These are phyloP conservation scores for Andrena fulva DNA, from an alignment of 2,888 invertebrate species.

Conservation along the genomic window DNA sequence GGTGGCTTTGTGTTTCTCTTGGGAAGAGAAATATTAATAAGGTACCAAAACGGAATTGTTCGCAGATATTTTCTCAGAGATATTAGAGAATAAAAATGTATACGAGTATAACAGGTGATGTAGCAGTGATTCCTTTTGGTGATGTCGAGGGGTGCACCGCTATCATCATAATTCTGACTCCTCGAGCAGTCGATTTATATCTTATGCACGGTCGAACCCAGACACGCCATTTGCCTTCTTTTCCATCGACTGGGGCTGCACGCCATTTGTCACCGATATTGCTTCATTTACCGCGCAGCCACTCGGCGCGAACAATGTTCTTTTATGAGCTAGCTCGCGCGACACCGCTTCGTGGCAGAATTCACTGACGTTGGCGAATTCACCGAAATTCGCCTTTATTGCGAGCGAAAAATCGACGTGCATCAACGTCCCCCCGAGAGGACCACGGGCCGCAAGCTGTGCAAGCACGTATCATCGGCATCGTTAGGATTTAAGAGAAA, in stretches of 20 bases:
- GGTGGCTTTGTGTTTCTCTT: constrained; percentile 6
- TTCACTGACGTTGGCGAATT: constrained; percentile 13
- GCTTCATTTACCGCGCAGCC: constrained; percentile 36
- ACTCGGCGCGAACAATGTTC: constrained; percentile 24
- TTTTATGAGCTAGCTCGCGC: constrained; percentile 27
- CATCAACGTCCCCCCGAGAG: constrained; percentile 12
- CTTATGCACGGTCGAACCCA: constrained; percentile 3
- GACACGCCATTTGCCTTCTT: constrained; percentile 18
- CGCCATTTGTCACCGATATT: constrained; percentile 51
- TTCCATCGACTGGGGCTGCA: background rate
- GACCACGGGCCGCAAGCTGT: constrained; percentile 5
- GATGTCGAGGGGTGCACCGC: background rate
- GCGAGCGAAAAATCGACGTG: constrained; percentile 11
- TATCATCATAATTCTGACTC: background rate
- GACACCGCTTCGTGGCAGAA: constrained; percentile 21
- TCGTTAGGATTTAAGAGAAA: constrained; percentile 8
- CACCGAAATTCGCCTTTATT: constrained; percentile 8
- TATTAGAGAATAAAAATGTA: no score
- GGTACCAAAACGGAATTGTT: constrained; percentile 4
- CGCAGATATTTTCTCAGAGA: background rate
- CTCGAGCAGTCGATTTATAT: background rate
- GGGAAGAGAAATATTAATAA: background rate
- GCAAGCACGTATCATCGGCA: background rate
- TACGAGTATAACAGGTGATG: no score
- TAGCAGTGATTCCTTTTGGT: no score